phyloP scores from a whole-genome alignment of 2,113 vertebrate genomes.

The Oncorhynchus clarkii region DNA sequence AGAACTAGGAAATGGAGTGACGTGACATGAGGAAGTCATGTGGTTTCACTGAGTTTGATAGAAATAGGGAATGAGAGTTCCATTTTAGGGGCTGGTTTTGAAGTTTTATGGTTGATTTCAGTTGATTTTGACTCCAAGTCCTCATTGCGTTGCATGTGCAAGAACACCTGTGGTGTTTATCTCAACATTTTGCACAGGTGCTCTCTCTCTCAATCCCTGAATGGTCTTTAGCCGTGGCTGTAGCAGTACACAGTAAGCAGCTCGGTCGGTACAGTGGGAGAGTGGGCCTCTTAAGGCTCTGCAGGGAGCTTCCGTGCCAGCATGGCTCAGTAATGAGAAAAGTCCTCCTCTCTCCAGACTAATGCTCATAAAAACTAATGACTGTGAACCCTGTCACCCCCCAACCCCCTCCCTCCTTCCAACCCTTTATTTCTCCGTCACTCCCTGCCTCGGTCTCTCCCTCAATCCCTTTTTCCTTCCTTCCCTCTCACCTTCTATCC shows the following conservation, averaged over 20 bases:
- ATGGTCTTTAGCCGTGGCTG: neutral
- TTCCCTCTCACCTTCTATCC: too few species aligned
- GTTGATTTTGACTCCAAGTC: too few species aligned
- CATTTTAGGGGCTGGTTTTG: too few species aligned
- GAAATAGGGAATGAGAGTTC: too few species aligned
- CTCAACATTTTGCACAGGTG: too few species aligned
- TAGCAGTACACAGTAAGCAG: neutral
- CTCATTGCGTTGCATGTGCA: too few species aligned
- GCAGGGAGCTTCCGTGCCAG: conserved; percentile 3
- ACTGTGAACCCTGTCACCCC: conserved; percentile 20
- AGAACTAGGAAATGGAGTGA: neutral
- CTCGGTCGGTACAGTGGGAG: neutral
- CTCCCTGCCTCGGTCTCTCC: too few species aligned
- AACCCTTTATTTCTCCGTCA: neutral
- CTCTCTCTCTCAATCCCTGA: too few species aligned
- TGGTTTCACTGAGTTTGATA: neutral
- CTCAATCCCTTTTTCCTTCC: too few species aligned
- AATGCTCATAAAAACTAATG: conserved; percentile 37
- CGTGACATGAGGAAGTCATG: neutral
- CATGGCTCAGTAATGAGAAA: conserved; percentile 27
- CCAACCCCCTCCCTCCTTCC: neutral
- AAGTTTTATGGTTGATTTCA: too few species aligned
- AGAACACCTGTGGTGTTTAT: too few species aligned
- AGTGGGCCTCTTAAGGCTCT: conserved; percentile 16
- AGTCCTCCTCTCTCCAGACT: conserved; percentile 27